Percentiles rank a stretch among this genome's conserved stretches.
Evolutionary conservation across 2,113 vertebrate species (phyloP).

Genomic region (Coturnix japonica): DNA sequence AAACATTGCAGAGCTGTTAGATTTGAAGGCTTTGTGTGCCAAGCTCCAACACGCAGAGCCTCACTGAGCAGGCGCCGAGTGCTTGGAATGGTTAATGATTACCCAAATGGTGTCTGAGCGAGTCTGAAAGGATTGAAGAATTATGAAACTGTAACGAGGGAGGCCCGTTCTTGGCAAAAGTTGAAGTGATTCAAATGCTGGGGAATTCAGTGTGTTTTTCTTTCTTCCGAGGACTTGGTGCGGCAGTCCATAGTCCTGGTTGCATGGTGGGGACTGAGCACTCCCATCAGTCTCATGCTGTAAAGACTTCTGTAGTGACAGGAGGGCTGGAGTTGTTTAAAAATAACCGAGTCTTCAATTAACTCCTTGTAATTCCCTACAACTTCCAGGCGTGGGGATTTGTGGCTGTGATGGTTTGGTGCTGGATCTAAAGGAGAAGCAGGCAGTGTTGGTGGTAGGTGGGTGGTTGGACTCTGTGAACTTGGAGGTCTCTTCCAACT

Average conservation of each 20-base stretch:
- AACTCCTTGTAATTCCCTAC: background rate
- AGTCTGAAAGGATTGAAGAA: constrained; percentile 8
- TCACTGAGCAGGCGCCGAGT: background rate
- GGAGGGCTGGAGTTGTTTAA: background rate
- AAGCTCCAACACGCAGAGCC: background rate
- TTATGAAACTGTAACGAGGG: constrained; percentile 54
- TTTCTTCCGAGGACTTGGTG: constrained; percentile 7
- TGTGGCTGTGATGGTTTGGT: background rate
- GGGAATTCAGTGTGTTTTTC: constrained; percentile 55
- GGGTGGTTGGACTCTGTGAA: background rate
- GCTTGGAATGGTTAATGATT: constrained; percentile 57
- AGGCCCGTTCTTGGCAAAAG: constrained; percentile 39
- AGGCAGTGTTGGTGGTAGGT: background rate
- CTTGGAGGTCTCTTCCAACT: background rate
- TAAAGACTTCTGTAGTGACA: background rate
- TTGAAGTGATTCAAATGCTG: constrained; percentile 39
- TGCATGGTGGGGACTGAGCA: background rate
- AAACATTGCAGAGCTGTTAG: background rate
- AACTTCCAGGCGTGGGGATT: background rate
- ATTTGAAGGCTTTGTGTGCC: background rate
- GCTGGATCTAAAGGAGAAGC: background rate
- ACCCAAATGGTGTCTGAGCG: constrained; percentile 46
- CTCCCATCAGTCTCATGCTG: background rate
- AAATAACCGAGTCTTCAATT: background rate
- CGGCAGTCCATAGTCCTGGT: background rate